Base-by-base conservation (phyloP, 2,113 vertebrate species). In the Stegastes partitus region DNA sequence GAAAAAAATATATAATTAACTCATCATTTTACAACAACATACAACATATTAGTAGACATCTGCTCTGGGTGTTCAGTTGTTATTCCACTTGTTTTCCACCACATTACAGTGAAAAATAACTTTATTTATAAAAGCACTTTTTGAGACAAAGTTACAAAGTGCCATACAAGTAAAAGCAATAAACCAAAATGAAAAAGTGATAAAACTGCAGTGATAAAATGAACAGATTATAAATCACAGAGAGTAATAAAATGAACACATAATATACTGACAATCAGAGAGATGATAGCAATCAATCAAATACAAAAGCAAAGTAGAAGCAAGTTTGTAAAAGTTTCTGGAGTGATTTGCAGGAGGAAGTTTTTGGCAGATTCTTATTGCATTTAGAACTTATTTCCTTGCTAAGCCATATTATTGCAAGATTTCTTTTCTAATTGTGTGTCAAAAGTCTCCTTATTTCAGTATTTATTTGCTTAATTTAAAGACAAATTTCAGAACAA, bases 221-320 rank as follows among this genome's bases (percentile, higher is more conserved):
- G 18, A 49, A 49, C 6, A 34, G 63, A 74, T 67, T 77, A 71
- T 72, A 72, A 72, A 82, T 83, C 63, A 78, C 58, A 25, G 65
- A 68, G 55, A 61, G 70, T 57, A 68, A 82, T 73, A 82, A 77
- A 75, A 64, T 57, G 22, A 63, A 55, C 55, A 28, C 75, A 50
- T 72, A 61, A 83, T 64, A 77, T 25, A 73, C 68, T 65, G 68
- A 80, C 72, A 77, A 63, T 63, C 61, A 62, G 50, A 68, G 50
- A 64, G 56, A 83, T 59, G 68, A 56, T 56, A 16, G 63, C 31
- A 69, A 80, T 83, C 80, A 80, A 68, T 86, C 71, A 81, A 74
- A 74, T 26, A 42, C 21, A 61, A 47, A 65, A 72, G 59, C 26
- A 61, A 28, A 47, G 10, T 2, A 26, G 28, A 66, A 11, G 16